phyloP scores from a whole-genome alignment of 2,797 vertebrate genomes.

The Pyrocephalus nanus region DNA sequence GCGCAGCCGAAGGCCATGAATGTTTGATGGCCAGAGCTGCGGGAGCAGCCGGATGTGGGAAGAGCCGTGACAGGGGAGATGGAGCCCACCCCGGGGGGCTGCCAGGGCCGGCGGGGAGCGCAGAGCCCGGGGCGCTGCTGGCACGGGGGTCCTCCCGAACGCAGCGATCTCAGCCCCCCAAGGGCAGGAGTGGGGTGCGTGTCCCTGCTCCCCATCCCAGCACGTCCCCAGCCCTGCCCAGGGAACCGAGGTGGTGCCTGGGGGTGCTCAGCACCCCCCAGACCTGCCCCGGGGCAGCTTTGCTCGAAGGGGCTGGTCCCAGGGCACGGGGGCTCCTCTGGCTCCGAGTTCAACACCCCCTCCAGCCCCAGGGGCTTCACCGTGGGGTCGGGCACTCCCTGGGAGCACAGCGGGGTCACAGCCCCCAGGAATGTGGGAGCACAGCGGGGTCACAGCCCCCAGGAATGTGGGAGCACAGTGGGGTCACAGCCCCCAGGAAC shows the following conservation, averaged over 20 bases:
- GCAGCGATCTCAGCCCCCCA: background rate
- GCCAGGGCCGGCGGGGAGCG: background rate
- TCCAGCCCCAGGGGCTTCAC: background rate
- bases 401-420: background rate
- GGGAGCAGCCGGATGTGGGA: background rate
- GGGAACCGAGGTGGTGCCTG: background rate
- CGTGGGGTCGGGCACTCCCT: rapidly evolving
- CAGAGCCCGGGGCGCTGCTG: background rate
- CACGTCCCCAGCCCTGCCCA: background rate
- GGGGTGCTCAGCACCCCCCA: background rate
- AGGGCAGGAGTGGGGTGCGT: background rate
- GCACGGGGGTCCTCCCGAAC: background rate
- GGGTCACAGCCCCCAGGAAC: no score
- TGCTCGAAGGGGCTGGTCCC: background rate
- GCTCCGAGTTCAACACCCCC: rapidly evolving
- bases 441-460: no score
- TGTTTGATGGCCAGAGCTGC: background rate
- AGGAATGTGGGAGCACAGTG: no score
- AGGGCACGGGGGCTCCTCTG: background rate
- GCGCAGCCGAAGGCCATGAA: background rate
- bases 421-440: no score
- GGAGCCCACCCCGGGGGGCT: background rate
- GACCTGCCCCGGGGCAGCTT: background rate
- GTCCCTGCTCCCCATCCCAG: background rate
- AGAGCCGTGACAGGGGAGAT: background rate